Base-by-base conservation (phyloP, 2,797 vertebrate species). In the Argentina silus region DNA sequence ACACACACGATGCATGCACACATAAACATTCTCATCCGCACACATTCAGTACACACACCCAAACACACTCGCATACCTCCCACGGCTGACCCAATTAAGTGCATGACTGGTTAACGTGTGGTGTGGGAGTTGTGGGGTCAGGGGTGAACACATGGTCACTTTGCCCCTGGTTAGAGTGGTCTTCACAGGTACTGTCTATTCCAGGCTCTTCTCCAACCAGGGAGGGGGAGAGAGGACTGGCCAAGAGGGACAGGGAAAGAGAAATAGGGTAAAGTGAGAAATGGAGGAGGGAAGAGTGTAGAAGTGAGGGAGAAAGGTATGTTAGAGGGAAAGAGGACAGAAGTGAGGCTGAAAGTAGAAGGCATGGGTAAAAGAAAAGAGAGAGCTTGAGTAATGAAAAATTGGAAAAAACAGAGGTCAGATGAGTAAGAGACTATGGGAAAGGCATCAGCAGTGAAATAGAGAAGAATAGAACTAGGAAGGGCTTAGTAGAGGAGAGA, bases 61-160 rank as follows among this genome's bases (percentile, higher is more conserved):
- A 61, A 12, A 69, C 60, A 23, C 12, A 17, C 51, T 48, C 23
- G n/a, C 23, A 44, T 36, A 15, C 48, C 48, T 11, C 66, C 43
- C 9, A 17, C 45, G 9, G 47, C n/a, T 17, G 27, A 71, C 45
- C 27, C 45, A 71, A 70, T 75, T 75, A 75, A 44, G 61, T 14
- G 59, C 42, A 63, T 69, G 67, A 64, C 59, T 63, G 42, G 48
- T 21, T 55, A 21, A 14, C 21, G 7, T 17, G 19, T 23, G 17
- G 47, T 42, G 67, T 21, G 10, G 21, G 66, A 21, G 61, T 7
- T 6, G 15, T 1, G 6, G 23, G 74, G 74, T 70, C 21, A 66
- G 36, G 8, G 27, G 53, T 57, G 21, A 50, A 50, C 66, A 55
- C 23, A 55, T 47, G 43, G 63, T 65, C 63, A 47, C 63, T 19